Conservation (phyloP, 2,888 invertebrate genomes). For the Hemicrepidius hirtus region DNA sequence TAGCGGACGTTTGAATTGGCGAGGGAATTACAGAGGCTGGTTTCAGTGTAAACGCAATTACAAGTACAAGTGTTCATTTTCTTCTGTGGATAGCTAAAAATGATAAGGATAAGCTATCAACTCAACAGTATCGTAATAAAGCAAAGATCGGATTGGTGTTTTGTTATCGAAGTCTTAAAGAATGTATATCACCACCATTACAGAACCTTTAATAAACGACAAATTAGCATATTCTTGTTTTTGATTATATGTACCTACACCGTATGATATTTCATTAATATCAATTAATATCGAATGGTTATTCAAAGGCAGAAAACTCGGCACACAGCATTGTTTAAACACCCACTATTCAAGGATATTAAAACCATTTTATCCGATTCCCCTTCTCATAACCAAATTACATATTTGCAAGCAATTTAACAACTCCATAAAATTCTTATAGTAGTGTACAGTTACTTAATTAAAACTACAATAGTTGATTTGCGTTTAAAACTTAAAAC, state of each 20-base stretch:
- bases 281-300: slow-evolving; percentile 32
- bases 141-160: not conserved
- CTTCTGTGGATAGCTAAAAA: too few species aligned
- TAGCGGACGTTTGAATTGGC: slow-evolving; percentile 10
- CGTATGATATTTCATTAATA: slow-evolving; percentile 32
- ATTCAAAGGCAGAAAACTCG: slow-evolving; percentile 29
- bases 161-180: slow-evolving; percentile 2
- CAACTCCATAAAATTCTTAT: slow-evolving; percentile 25
- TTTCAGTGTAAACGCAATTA: not conserved
- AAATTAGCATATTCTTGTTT: slow-evolving; percentile 31
- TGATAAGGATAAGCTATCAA: too few species aligned
- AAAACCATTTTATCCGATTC: slow-evolving; percentile 24
- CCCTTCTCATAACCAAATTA: slow-evolving; percentile 26
- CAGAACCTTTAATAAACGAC: slow-evolving; percentile 29
- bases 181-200: slow-evolving; percentile 11
- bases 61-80: too few species aligned
- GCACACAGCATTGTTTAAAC: slow-evolving; percentile 26
- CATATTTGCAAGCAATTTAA: slow-evolving; percentile 27
- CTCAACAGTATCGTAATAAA: not conserved
- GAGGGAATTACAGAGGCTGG: slow-evolving; percentile 7
- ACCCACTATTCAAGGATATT: slow-evolving; percentile 23
- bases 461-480: slow-evolving; percentile 27
- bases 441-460: slow-evolving; percentile 32
- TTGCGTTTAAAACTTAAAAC: not conserved
- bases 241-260: slow-evolving; percentile 29